A percentile compares a stretch with the other conserved stretches of the same genome.
Evolutionary conservation across 1,140 invertebrate genomes (phyloP).

Genomic region (Aphaenogaster ashmeadi): DNA sequence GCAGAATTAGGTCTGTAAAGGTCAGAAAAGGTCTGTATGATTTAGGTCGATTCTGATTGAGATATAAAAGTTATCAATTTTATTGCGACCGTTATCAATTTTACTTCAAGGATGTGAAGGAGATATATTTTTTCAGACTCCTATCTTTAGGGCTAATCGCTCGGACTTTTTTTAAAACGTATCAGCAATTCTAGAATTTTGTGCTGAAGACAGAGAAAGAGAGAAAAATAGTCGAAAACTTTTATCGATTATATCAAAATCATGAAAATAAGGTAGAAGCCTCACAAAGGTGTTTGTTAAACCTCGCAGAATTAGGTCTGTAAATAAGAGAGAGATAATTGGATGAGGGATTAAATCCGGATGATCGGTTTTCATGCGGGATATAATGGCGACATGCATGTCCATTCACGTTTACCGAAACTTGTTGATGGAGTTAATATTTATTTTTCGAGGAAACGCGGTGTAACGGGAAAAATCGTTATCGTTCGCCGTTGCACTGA

Average conservation of each 20-base stretch:
- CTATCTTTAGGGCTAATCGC: neutral
- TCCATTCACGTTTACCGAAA: slow-evolving; percentile 31
- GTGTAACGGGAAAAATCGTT: slow-evolving; percentile 34
- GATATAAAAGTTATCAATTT: neutral
- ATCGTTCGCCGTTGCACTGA: neutral
- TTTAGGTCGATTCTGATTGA: neutral
- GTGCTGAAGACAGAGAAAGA: neutral
- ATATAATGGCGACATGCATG: slow-evolving; percentile 31
- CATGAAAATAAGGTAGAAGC: neutral
- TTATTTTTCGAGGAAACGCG: slow-evolving; percentile 45
- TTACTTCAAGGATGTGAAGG: neutral
- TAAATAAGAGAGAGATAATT: slow-evolving; percentile 45
- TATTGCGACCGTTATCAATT: neutral
- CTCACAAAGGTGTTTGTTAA: neutral
- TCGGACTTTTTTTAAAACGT: neutral
- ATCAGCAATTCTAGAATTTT: neutral
- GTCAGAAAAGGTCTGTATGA: no score
- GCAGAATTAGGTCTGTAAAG: slow-evolving; percentile 39
- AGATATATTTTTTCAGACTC: neutral
- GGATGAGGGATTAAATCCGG: slow-evolving; percentile 29
- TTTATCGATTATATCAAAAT: neutral
- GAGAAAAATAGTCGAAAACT: neutral
- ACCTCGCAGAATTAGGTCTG: slow-evolving; percentile 28
- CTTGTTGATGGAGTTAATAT: slow-evolving; percentile 51
- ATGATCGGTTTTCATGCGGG: slow-evolving; percentile 46